Percentiles rank a stretch among this genome's conserved stretches.
Conservation (phyloP, 2,797 vertebrate species). For the Amazonetta brasiliensis region DNA sequence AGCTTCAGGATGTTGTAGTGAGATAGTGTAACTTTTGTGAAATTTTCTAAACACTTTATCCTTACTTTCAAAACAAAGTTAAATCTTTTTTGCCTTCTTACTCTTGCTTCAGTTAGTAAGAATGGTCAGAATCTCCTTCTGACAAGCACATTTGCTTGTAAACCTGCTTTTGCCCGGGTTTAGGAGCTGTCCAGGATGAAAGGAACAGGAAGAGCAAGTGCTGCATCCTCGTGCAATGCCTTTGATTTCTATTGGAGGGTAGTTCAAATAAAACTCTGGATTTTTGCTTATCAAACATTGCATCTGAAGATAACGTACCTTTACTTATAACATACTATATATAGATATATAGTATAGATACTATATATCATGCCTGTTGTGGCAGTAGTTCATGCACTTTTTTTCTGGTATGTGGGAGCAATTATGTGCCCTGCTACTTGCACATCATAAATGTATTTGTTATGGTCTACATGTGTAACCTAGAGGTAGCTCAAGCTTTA, state of each 20-base stretch:
- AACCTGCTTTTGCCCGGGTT: not conserved
- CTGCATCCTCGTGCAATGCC: fast-evolving
- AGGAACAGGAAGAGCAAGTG: not conserved
- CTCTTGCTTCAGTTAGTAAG: not conserved
- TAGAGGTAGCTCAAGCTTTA: not conserved
- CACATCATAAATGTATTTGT: fast-evolving
- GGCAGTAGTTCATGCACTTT: not conserved
- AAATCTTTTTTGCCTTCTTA: not conserved
- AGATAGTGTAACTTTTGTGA: not conserved
- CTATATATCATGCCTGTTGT: not conserved
- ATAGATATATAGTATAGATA: not conserved
- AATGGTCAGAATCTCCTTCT: not conserved
- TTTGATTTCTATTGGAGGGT: not conserved
- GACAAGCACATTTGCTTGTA: not conserved
- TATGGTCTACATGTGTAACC: fast-evolving
- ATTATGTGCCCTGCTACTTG: not conserved
- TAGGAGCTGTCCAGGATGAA: not conserved
- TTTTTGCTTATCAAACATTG: not conserved
- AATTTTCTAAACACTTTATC: not conserved
- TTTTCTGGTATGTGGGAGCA: not conserved
- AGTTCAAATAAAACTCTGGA: not conserved
- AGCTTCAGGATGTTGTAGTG: not conserved
- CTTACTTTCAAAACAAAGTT: not conserved
- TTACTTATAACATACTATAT: fast-evolving
- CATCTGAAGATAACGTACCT: not conserved